These are phyloP conservation scores for Troglohyphantes excavatus DNA, from an alignment of 2,888 invertebrate species.

Conservation along the genomic window DNA sequence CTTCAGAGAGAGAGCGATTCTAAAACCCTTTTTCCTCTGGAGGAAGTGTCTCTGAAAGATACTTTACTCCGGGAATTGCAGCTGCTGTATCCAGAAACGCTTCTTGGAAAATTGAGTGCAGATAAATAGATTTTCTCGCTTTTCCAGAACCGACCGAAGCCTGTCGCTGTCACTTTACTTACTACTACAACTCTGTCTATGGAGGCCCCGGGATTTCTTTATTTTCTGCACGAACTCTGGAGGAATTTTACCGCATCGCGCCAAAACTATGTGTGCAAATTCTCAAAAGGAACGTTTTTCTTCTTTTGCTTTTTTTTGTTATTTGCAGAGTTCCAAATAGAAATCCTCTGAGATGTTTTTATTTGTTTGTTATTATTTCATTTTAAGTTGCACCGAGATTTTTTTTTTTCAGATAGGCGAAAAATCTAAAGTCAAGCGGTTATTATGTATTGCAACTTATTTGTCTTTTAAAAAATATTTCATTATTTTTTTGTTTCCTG, in stretches of 20 bases:
- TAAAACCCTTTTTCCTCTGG: slow-evolving; percentile 12
- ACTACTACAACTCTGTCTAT: not conserved
- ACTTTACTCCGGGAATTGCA: slow-evolving; percentile 22
- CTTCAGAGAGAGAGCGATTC: slow-evolving; percentile 20
- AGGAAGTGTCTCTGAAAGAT: slow-evolving; percentile 12
- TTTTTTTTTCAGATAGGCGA: no score
- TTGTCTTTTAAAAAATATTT: no score
- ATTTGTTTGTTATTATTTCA: no score
- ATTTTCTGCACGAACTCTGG: not conserved
- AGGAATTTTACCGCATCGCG: slow-evolving; percentile 17
- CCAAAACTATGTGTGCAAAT: not conserved
- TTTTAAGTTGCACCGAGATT: no score
- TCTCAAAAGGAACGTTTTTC: not conserved
- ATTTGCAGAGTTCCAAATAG: no score
- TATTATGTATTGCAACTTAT: no score
- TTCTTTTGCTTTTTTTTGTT: not conserved
- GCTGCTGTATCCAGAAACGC: slow-evolving; percentile 5
- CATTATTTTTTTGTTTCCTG: no score
- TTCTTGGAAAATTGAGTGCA: slow-evolving; percentile 40
- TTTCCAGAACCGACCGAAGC: slow-evolving; percentile 2
- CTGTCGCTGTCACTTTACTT: slow-evolving; percentile 48
- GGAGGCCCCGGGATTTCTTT: not conserved
- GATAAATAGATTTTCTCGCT: slow-evolving; percentile 50
- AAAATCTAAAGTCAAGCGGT: no score
- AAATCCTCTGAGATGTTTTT: no score